Evolutionary conservation across 2,113 vertebrate species (phyloP).

Genomic region (Phalacrocorax aristotelis): DNA sequence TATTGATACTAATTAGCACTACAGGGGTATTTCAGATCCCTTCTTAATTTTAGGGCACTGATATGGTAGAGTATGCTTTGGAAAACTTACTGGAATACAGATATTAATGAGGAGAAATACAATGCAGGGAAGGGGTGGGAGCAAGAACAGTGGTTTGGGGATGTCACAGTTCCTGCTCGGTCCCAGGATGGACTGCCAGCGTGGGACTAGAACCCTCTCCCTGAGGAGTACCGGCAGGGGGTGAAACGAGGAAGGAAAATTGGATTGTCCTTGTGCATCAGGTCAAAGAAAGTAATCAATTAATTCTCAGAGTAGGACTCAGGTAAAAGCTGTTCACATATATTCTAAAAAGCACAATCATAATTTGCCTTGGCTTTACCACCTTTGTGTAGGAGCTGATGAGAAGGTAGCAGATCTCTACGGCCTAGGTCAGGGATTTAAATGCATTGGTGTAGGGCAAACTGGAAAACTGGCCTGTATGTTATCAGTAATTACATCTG

Average conservation of each 20-base stretch:
- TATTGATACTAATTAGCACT: background rate
- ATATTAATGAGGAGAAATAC: background rate
- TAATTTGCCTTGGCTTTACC: background rate
- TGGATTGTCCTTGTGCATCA: background rate
- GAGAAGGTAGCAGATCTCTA: background rate
- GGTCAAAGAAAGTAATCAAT: background rate
- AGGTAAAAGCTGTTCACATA: background rate
- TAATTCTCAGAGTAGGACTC: background rate
- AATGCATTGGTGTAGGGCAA: background rate
- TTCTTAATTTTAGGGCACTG: background rate
- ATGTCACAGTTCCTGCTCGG: background rate
- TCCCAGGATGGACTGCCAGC: background rate
- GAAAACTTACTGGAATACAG: background rate
- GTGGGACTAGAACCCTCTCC: background rate
- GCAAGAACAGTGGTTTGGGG: background rate
- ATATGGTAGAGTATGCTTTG: background rate
- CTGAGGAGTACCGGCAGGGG: rapidly evolving
- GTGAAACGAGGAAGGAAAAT: background rate
- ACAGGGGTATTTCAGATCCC: background rate
- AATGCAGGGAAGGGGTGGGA: background rate
- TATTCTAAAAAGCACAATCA: background rate
- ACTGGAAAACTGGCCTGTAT: background rate
- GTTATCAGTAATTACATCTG: background rate
- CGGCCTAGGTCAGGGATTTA: background rate
- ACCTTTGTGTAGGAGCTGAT: background rate